Evolutionary conservation across 2,797 vertebrate genomes (phyloP).

Genomic region (Aeoliscus strigatus): DNA sequence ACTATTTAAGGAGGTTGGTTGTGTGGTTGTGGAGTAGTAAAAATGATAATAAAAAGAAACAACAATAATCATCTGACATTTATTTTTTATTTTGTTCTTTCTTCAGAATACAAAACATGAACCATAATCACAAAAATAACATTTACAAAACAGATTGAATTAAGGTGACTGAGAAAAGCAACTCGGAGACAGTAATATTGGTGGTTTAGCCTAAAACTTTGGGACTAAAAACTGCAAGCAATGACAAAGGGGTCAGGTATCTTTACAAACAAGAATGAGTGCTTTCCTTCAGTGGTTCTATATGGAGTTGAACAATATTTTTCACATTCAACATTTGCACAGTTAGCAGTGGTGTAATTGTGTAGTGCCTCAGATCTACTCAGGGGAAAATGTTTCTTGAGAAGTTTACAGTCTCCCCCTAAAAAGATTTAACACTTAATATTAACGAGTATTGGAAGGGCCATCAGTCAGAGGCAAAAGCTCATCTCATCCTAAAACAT

Average conservation of each 20-base stretch:
- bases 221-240: constrained; percentile 67
- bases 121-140: constrained; percentile 73
- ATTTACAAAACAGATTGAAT: constrained; percentile 78
- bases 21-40: no score
- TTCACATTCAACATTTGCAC: constrained; percentile 45
- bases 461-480: constrained; percentile 59
- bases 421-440: constrained; percentile 24
- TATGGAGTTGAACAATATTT: constrained; percentile 39
- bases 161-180: constrained; percentile 71
- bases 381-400: constrained; percentile 27
- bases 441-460: constrained; percentile 40
- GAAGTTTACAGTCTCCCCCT: constrained; percentile 9
- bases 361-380: constrained; percentile 47
- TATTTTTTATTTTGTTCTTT: constrained; percentile 79
- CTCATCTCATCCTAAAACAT: constrained; percentile 48
- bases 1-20: no score
- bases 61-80: constrained; percentile 46
- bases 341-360: constrained; percentile 51
- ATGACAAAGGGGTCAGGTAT: constrained; percentile 50
- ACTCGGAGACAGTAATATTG: constrained; percentile 67
- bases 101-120: constrained; percentile 79
- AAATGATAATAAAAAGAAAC: neutral
- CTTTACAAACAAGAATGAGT: constrained; percentile 55
- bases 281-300: constrained; percentile 67
- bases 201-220: constrained; percentile 58